These are phyloP conservation scores for crab-eating macaque (Macaca fascicularis) DNA, from an alignment of 2,113 vertebrate genomes.

Conservation along the genomic window T2T-MFA8v1.1 NC_088395.1:158436501-158437000, in stretches of 20 bases:
- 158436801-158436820: background rate
- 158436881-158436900: background rate
- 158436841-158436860: background rate
- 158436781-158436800: background rate
- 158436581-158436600: background rate
- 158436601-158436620: slow-evolving; percentile 2
- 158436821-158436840: background rate
- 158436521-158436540: background rate
- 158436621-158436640: slow-evolving; percentile 2
- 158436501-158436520: slow-evolving; percentile 13
- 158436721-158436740: background rate
- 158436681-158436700: background rate
- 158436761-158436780: background rate
- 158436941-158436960: background rate
- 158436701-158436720: background rate
- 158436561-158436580: slow-evolving; percentile 33
- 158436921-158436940: background rate
- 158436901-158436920: background rate
- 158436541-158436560: background rate
- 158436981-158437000: background rate
- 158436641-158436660: background rate
- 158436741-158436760: background rate
- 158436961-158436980: background rate
- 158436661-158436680: background rate
- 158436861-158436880: background rate